Evolutionary conservation across 2,113 vertebrate genomes (phyloP).

Genomic region (Callipepla californica): DNA sequence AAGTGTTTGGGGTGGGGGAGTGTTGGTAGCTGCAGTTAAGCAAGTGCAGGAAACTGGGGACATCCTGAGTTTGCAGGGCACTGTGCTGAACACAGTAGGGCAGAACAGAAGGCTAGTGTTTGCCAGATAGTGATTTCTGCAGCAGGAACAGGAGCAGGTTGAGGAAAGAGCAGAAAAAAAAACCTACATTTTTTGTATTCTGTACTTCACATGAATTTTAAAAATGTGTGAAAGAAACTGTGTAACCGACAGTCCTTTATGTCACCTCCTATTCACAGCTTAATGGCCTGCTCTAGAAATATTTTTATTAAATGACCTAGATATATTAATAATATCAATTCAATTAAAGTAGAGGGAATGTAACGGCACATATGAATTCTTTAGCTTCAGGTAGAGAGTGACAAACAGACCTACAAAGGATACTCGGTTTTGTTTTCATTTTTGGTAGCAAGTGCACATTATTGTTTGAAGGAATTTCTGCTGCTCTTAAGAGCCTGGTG

Average conservation of each 20-base stretch:
- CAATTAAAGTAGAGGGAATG: not conserved
- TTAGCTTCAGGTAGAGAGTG: not conserved
- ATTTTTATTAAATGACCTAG: conserved; percentile 58
- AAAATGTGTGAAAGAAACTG: not conserved
- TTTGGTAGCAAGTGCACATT: not conserved
- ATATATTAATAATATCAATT: conserved; percentile 51
- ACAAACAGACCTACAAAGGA: not conserved
- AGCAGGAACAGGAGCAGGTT: not conserved
- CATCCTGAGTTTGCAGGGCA: not conserved
- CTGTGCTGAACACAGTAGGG: not conserved
- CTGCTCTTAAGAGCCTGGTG: not conserved
- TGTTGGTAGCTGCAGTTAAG: not conserved
- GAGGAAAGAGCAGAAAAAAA: not conserved
- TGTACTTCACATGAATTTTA: not conserved
- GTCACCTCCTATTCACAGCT: conserved; percentile 7
- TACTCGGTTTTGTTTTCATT: not conserved
- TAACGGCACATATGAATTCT: not conserved
- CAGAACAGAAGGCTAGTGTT: not conserved
- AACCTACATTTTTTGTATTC: not conserved
- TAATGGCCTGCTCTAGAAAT: conserved; percentile 51
- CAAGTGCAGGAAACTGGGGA: not conserved
- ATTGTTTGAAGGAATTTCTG: not conserved
- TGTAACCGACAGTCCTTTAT: not conserved
- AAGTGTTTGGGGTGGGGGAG: not conserved
- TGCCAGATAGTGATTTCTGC: not conserved